phyloP scores from a whole-genome alignment of 2,797 vertebrate genomes.

The Epinephelus awoara region DNA sequence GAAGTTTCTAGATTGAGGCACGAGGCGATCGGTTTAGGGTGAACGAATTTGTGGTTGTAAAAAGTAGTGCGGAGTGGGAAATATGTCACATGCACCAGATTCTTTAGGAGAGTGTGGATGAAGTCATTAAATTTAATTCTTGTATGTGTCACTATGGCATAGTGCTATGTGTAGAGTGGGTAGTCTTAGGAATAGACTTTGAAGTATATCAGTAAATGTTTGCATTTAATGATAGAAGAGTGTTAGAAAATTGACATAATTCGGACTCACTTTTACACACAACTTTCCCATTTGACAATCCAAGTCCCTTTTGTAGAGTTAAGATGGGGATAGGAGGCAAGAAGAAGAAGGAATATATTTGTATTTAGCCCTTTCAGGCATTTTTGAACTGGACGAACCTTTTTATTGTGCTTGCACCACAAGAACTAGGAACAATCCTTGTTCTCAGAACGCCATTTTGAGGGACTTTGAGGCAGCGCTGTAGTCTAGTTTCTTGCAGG shows the following conservation, averaged over 20 bases:
- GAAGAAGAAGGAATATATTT: background rate
- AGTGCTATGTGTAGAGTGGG: background rate
- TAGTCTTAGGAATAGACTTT: background rate
- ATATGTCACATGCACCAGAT: background rate
- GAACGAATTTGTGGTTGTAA: background rate
- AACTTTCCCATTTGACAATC: background rate
- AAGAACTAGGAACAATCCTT: no score
- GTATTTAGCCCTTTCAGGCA: background rate
- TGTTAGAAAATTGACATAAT: background rate
- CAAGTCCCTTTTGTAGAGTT: background rate
- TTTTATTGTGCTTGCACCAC: no score
- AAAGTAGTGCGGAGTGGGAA: background rate
- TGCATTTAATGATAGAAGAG: background rate
- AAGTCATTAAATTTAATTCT: background rate
- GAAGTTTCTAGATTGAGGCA: constrained; percentile 47
- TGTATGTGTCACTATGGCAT: background rate
- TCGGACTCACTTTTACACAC: background rate
- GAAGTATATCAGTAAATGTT: background rate
- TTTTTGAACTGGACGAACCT: no score
- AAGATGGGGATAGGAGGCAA: background rate
- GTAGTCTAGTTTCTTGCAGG: no score
- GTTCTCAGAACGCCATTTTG: no score
- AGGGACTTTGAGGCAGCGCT: no score
- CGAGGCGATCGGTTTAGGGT: constrained; percentile 1
- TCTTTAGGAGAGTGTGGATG: background rate